phyloP scores from a whole-genome alignment of 2,888 invertebrate species.

The Prostheceraeus crozeri region DNA sequence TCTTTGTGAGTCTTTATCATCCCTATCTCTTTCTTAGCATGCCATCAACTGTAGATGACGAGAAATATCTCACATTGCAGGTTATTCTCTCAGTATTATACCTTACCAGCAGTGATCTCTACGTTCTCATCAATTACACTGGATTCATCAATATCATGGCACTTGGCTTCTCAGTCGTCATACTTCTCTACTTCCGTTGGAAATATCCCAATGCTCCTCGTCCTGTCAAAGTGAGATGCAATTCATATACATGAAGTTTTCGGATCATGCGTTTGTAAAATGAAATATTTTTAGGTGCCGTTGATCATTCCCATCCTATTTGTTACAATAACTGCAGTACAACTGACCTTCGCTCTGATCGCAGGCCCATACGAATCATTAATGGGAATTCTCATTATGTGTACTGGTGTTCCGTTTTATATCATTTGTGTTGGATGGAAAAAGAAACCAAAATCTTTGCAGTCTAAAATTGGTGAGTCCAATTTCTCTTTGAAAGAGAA shows the following conservation, averaged over 20 bases:
- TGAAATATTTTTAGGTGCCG: too few species aligned
- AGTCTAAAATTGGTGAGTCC: background rate
- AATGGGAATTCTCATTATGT: constrained; percentile 62
- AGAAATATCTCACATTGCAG: constrained; percentile 56
- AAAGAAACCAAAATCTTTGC: constrained; percentile 62
- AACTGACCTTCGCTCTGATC: too few species aligned
- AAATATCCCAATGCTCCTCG: constrained; percentile 77
- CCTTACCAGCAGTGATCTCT: constrained; percentile 83
- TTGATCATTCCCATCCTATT: too few species aligned
- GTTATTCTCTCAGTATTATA: constrained; percentile 86
- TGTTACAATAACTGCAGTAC: too few species aligned
- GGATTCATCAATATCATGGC: constrained; percentile 65
- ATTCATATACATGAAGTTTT: too few species aligned
- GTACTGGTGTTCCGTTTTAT: constrained; percentile 80
- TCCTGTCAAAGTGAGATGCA: constrained; percentile 76
- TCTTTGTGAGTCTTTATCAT: too few species aligned
- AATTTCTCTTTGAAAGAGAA: too few species aligned
- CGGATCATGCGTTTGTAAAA: too few species aligned
- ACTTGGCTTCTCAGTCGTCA: constrained; percentile 87
- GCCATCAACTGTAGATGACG: background rate
- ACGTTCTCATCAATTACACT: constrained; percentile 90
- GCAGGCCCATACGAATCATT: too few species aligned
- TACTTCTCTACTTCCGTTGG: constrained; percentile 82
- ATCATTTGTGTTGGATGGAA: constrained; percentile 72
- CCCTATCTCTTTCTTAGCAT: too few species aligned